Conservation (phyloP, 2,113 vertebrate species). For the Apus apus region DNA sequence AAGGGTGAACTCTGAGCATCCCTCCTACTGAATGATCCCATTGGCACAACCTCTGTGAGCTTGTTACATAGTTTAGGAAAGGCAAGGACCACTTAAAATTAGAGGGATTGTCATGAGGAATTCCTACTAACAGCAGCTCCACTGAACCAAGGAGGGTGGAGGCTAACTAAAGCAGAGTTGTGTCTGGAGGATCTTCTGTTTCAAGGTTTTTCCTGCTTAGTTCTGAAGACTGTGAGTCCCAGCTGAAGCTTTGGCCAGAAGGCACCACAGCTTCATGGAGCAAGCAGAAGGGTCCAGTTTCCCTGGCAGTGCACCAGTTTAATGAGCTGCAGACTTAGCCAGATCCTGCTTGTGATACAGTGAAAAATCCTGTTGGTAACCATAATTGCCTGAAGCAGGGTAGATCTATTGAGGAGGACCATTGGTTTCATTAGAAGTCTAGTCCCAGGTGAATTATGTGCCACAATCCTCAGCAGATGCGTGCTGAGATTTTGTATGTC, state of each 20-base stretch:
- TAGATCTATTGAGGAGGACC: too few relatives aligned
- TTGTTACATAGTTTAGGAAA: not conserved
- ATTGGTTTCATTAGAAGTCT: not conserved
- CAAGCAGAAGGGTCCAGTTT: not conserved
- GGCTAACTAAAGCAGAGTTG: not conserved
- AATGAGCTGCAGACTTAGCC: not conserved
- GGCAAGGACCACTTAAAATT: not conserved
- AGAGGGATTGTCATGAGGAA: not conserved
- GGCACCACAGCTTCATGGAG: not conserved
- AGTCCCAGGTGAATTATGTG: not conserved
- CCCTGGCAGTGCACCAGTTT: not conserved
- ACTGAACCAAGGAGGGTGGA: not conserved
- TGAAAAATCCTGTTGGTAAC: not conserved
- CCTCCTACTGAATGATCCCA: not conserved
- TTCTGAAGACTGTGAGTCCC: not conserved
- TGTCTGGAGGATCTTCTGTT: not conserved
- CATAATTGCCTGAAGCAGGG: not conserved
- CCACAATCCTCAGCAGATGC: not conserved
- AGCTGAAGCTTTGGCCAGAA: not conserved
- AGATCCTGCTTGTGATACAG: not conserved
- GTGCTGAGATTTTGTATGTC: not conserved
- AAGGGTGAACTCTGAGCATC: not conserved
- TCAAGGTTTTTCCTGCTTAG: not conserved
- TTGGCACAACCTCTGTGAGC: not conserved
- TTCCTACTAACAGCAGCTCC: not conserved